Evolutionary conservation across 2,888 invertebrate species (phyloP), one percentile per base, ranked within the genome.

Genomic region (Syrphus vitripennis): DNA sequence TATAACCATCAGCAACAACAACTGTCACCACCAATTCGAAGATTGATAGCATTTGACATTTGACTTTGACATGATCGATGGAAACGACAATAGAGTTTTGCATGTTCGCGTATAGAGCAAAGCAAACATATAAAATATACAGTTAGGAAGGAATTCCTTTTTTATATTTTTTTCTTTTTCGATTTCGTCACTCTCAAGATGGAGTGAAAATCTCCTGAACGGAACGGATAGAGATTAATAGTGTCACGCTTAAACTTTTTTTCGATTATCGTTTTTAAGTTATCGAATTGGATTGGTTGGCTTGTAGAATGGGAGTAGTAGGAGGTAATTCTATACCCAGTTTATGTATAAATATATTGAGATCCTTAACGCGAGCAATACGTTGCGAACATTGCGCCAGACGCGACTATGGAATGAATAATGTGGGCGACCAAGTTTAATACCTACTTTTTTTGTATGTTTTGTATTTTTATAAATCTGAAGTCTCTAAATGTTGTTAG

Each of bases 11-110:
- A n/a, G n/a, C 59, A 67, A 67, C 45, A 63, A 45, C 61, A 50
- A 59, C 70, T 80, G 80, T 76, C 84, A 72, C 76, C 80, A 76
- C 76, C 80, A 76, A 69, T 42, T 74, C 82, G 42, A 87, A 83
- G 87, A 87, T 86, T 86, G 87, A 87, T 83, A 86, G 87, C 80
- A 76, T 82, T 83, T 87, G 86, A 87, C 87, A 86, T 87, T 83
- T 87, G 87, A 87, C 87, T 87, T 83, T 82, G 83, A 86, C 74
- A 86, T 82, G 86, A 86, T 86, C 86, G 86, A 86, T 86, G 69
- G 74, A 82, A 86, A 63, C 78, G 86, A 86, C 86, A 86, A 81
- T 74, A 69, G 61, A 69, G 72, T 77, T 76, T 84, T 84, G 80
- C 84, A 80, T 84, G 80, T 84, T 69, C 31, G 59, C 57, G 19